A percentile compares a stretch with the other conserved stretches of the same genome.
These are phyloP conservation scores for Phorcus lineatus DNA, from an alignment of 2,888 invertebrate species.

Conservation along the genomic window DNA sequence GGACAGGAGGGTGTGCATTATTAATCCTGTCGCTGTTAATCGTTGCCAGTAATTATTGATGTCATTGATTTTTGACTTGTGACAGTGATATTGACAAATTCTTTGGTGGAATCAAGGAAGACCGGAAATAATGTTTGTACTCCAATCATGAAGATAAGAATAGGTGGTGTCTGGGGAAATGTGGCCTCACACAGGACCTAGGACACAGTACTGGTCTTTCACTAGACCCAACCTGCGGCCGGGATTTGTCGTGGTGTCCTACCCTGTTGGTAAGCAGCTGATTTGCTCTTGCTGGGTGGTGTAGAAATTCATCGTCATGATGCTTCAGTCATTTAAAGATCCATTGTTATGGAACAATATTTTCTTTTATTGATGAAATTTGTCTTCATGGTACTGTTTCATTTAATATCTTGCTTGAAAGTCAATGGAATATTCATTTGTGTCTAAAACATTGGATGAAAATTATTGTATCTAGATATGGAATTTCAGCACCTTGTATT, in stretches of 20 bases:
- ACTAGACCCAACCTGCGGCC: background rate
- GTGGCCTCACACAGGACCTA: background rate
- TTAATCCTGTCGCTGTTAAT: background rate
- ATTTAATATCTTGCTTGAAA: too few species aligned
- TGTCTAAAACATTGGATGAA: too few species aligned
- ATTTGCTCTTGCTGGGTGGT: too few species aligned
- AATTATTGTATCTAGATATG: too few species aligned
- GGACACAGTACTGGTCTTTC: background rate
- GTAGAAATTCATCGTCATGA: too few species aligned
- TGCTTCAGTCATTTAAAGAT: too few species aligned
- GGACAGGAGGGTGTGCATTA: background rate
- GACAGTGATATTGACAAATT: slow-evolving; percentile 3
- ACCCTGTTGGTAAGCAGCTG: background rate
- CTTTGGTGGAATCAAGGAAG: background rate
- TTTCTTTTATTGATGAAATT: too few species aligned
- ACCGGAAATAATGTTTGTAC: background rate
- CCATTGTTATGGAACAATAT: too few species aligned
- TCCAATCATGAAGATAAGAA: background rate
- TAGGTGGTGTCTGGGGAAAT: too few species aligned
- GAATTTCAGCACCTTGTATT: too few species aligned
- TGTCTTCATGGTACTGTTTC: too few species aligned
- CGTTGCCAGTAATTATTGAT: slow-evolving; percentile 4
- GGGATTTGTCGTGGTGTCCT: slow-evolving; percentile 4
- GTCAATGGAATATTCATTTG: too few species aligned
- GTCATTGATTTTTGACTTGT: background rate